Evolutionary conservation across 2,113 vertebrate species (phyloP).

Genomic region (Petrocephalus microphthalmus): DNA sequence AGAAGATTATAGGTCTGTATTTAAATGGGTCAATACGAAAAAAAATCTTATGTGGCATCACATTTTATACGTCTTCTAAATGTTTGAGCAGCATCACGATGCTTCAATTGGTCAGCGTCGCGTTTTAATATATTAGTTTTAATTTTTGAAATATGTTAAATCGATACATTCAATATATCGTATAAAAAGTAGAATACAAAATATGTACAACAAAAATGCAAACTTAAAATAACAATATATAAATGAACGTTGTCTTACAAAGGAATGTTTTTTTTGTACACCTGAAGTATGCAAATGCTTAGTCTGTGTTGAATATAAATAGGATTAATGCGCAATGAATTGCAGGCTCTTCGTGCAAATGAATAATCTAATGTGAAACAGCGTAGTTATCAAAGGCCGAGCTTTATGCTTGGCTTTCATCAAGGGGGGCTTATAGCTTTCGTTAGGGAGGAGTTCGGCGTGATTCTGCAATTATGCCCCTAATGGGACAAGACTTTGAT

Average conservation of each 20-base stretch:
- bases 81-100: not conserved
- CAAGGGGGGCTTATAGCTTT: constrained; percentile 11
- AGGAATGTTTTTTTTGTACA: not conserved
- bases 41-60: not conserved
- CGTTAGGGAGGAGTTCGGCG: constrained; percentile 42
- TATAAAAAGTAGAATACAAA: not conserved
- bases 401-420: constrained; percentile 4
- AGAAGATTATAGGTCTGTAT: not conserved
- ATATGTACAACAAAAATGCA: not conserved
- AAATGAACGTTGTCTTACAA: not conserved
- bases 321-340: not conserved
- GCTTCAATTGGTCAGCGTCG: not conserved
- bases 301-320: not conserved
- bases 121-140: not conserved
- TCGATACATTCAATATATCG: not conserved
- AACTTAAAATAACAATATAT: not conserved
- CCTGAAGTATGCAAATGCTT: not conserved
- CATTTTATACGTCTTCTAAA: not conserved
- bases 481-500: constrained; percentile 58
- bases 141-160: not conserved
- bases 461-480: constrained; percentile 54
- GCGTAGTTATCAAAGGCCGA: not conserved
- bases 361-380: not conserved
- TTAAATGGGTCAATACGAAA: not conserved
- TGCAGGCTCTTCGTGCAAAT: not conserved